Evolutionary conservation across 2,113 vertebrate species (phyloP), one percentile per base, ranked within the genome.

Genomic region (Oncorhynchus keta): DNA sequence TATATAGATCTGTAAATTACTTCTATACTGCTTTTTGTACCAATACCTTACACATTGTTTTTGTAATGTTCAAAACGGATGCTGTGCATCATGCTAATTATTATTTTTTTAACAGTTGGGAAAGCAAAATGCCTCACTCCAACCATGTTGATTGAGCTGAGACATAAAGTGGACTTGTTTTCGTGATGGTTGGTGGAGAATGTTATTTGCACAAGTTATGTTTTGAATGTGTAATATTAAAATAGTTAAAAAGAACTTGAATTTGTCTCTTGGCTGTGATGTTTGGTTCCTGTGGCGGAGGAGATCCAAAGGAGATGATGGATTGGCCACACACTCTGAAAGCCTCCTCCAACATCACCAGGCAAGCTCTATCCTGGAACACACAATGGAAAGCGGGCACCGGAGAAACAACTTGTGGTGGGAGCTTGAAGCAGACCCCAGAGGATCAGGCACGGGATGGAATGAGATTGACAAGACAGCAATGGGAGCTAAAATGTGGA

Each of bases 41-140:
- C 51, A 55, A 55, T 55, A 55, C 12, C 59, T 75, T 45, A 32
- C 80, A 84, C 85, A 85, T 87, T 86, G 80, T 86, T 81, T 79
- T 72, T 76, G 73, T 80, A 81, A 85, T 84, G 88, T 88, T 89
- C 59, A 77, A 85, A 88, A 91, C 77, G 82, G 91, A 92, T 92
- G 92, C 91, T 71, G 76, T 92, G 92, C 92, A 92, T 92, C 91
- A 5, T 87, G 30, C 5, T 32, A 77, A 85, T 86, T 85, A 32
- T 74, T 81, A 61, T 80, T 77, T 73, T 73, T 65, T 65, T 65
- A 77, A 74, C 72, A 45, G 6, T 74, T 72, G 70, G 70, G 70
- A 72, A 71, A 24, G 16, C 59, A 59, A 72, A 59, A 30, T 74
- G 35, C 57, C 26, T 64, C 35, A 65, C 61, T 71, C 85, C 79